These are phyloP conservation scores for Tigriopus californicus DNA, from an alignment of 2,888 invertebrate genomes.

Conservation along the genomic window DNA sequence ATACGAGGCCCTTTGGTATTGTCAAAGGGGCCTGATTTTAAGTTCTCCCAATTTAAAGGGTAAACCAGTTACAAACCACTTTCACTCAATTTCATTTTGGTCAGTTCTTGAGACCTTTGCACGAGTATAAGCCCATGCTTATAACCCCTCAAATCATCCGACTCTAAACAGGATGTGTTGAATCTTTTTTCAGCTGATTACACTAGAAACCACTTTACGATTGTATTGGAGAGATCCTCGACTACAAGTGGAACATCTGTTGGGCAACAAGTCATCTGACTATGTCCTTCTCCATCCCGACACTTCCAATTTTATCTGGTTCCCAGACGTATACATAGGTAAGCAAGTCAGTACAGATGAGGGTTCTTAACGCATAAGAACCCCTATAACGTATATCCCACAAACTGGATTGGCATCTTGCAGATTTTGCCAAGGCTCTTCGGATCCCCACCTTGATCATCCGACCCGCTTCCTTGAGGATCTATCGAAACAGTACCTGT, in stretches of 20 bases:
- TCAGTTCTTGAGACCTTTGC: too few species aligned
- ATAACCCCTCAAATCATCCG: background rate
- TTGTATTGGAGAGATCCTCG: constrained; percentile 12
- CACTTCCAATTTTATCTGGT: constrained; percentile 13
- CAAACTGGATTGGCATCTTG: background rate
- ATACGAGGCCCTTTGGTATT: too few species aligned
- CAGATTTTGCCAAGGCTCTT: constrained; percentile 14
- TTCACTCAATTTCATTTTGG: too few species aligned
- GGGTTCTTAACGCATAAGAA: background rate
- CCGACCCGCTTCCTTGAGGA: constrained; percentile 10
- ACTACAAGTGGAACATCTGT: constrained; percentile 10
- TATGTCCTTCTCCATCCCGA: constrained; percentile 16
- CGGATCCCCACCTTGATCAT: constrained; percentile 6
- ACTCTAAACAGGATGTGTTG: too few species aligned
- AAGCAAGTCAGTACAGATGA: background rate
- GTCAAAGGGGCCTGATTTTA: too few species aligned
- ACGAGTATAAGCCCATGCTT: too few species aligned
- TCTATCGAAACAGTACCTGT: constrained; percentile 11
- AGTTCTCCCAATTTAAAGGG: too few species aligned
- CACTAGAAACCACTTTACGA: constrained; percentile 13
- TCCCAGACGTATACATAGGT: constrained; percentile 15
- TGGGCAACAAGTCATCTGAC: constrained; percentile 6
- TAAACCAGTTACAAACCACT: too few species aligned
- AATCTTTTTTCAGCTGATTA: constrained; percentile 8
- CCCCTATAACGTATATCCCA: background rate